Percentiles rank a stretch among this genome's conserved stretches.
These are phyloP conservation scores for Tautogolabrus adspersus DNA, from an alignment of 2,113 vertebrate species.

Conservation along the genomic window DNA sequence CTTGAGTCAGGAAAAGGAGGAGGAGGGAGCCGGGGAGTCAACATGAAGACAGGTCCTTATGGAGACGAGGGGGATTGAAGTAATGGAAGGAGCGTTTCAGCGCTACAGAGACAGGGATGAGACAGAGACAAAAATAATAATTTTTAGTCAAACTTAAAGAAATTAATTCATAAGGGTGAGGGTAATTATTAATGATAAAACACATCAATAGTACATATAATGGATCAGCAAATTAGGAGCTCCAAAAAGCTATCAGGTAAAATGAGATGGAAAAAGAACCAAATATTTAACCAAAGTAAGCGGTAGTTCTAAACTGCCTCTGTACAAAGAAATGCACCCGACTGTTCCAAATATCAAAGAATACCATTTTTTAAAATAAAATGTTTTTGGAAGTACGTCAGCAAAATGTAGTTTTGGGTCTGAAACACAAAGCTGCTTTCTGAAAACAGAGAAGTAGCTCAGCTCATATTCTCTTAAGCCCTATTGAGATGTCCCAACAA, in stretches of 20 bases:
- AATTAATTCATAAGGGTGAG: slow-evolving; percentile 7
- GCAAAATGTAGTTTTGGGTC: background rate
- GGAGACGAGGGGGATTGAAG: slow-evolving; percentile 71
- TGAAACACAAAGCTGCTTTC: background rate
- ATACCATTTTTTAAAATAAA: background rate
- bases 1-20: slow-evolving; percentile 66
- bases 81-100: slow-evolving; percentile 78
- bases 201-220: slow-evolving; percentile 35
- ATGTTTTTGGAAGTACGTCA: background rate
- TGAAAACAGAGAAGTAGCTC: background rate
- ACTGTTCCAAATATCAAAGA: slow-evolving; percentile 1
- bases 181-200: slow-evolving; percentile 32
- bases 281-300: background rate
- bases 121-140: slow-evolving; percentile 71
- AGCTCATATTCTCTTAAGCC: background rate
- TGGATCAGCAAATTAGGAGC: slow-evolving; percentile 16
- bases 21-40: slow-evolving; percentile 71
- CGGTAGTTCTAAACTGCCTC: background rate
- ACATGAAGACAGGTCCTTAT: slow-evolving; percentile 77
- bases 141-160: slow-evolving; percentile 59
- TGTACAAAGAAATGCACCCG: background rate
- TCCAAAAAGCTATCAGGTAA: background rate
- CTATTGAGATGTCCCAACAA: no score
- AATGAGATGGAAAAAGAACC: slow-evolving; percentile 7
- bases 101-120: slow-evolving; percentile 79